These are phyloP conservation scores for Neogale vison DNA, from an alignment of 2,113 vertebrate genomes.

Conservation along the genomic window DNA sequence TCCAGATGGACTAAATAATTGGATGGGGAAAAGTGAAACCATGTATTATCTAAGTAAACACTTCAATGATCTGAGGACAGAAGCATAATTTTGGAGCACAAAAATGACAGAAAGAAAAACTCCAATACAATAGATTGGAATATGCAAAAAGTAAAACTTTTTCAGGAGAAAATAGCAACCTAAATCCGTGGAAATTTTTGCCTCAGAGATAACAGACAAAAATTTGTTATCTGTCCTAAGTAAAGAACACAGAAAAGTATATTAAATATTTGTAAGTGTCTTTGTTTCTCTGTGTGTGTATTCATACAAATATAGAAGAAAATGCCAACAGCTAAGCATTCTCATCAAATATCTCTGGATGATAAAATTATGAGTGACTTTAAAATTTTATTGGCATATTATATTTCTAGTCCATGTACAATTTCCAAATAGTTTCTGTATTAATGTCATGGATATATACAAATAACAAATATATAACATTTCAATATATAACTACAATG, in stretches of 20 bases:
- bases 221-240: background rate
- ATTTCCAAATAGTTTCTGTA: background rate
- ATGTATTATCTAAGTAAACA: fast-evolving
- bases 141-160: background rate
- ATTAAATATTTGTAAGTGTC: background rate
- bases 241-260: background rate
- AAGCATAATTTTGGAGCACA: background rate
- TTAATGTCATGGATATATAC: background rate
- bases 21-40: background rate
- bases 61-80: background rate
- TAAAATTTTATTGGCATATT: background rate
- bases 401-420: background rate
- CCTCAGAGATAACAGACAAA: background rate
- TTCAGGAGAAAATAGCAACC: background rate
- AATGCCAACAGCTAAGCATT: background rate
- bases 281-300: background rate
- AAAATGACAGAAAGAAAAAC: background rate
- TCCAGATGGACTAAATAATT: background rate
- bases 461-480: background rate
- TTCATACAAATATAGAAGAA: background rate
- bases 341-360: background rate
- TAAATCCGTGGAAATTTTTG: background rate
- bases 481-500: background rate
- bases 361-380: background rate
- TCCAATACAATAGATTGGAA: background rate